Evolutionary conservation across 2,888 invertebrate genomes (phyloP).

Genomic region (Nasonia oneida): DNA sequence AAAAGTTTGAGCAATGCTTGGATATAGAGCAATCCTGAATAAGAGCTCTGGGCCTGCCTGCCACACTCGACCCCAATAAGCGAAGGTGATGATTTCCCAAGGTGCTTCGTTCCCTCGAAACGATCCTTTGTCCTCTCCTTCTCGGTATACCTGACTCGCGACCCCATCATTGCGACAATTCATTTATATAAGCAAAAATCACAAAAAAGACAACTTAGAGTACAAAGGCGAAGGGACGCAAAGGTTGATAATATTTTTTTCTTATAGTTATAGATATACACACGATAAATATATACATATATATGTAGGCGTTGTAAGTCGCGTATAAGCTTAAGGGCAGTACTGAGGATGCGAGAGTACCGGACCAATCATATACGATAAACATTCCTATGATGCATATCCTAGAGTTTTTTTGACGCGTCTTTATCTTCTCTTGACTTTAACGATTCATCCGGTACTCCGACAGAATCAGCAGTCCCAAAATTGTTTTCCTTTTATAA

Average conservation of each 20-base stretch:
- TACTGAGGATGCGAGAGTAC: slow-evolving; percentile 28
- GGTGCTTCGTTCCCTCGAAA: slow-evolving; percentile 56
- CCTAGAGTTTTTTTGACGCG: slow-evolving; percentile 4
- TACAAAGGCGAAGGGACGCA: slow-evolving; percentile 60
- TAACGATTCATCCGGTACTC: slow-evolving; percentile 48
- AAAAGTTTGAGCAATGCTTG: neutral
- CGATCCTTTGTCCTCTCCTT: slow-evolving; percentile 45
- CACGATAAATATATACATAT: slow-evolving; percentile 17
- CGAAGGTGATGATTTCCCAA: slow-evolving; percentile 53
- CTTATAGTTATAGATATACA: slow-evolving; percentile 6
- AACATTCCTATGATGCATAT: slow-evolving; percentile 53
- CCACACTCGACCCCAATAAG: neutral
- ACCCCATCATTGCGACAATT: neutral
- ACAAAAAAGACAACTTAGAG: slow-evolving; percentile 46
- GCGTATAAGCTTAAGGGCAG: slow-evolving; percentile 44
- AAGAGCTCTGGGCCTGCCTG: slow-evolving; percentile 24
- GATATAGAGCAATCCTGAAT: slow-evolving; percentile 15
- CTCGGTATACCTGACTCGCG: slow-evolving; percentile 14
- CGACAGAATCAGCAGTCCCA: slow-evolving; percentile 8
- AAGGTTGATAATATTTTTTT: slow-evolving; percentile 46
- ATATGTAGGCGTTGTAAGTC: slow-evolving; percentile 45
- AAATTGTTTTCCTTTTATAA: slow-evolving; percentile 29
- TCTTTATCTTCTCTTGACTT: slow-evolving; percentile 8
- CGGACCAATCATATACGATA: slow-evolving; percentile 33
- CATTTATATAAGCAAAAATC: neutral